Conservation (phyloP, 2,888 invertebrate species). For the Andrena hattorfiana region DNA sequence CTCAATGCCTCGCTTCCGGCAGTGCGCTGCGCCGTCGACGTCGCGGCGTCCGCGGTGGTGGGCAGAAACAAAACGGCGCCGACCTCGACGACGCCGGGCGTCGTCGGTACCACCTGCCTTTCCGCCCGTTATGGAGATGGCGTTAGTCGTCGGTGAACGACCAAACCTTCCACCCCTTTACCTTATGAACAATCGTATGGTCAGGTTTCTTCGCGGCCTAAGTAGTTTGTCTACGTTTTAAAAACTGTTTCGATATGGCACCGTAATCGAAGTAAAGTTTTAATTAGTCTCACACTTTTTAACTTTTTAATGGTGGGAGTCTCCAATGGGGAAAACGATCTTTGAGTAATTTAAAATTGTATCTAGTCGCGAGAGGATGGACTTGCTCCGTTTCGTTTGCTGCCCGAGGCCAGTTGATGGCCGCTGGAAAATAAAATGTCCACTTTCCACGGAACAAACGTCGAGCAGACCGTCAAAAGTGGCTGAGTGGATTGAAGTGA, state of each 20-base stretch:
- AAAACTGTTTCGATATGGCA: no score
- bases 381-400: background rate
- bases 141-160: constrained; percentile 45
- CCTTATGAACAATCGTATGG: background rate
- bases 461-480: background rate
- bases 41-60: constrained; percentile 2
- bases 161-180: background rate
- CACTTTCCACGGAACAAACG: background rate
- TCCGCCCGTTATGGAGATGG: constrained; percentile 49
- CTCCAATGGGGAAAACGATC: no score
- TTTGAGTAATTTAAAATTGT: no score
- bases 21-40: constrained; percentile 34
- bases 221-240: no score
- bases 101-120: constrained; percentile 31
- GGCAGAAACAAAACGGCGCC: constrained; percentile 9
- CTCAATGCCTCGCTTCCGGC: constrained; percentile 79
- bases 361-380: background rate
- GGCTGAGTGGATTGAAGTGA: constrained; percentile 5
- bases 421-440: constrained; percentile 3
- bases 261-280: no score
- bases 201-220: no score
- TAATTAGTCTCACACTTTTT: no score
- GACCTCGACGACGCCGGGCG: constrained; percentile 44
- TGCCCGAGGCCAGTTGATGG: background rate
- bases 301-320: no score